Evolutionary conservation across 2,888 invertebrate species (phyloP).

Genomic region (Meganola albula): DNA sequence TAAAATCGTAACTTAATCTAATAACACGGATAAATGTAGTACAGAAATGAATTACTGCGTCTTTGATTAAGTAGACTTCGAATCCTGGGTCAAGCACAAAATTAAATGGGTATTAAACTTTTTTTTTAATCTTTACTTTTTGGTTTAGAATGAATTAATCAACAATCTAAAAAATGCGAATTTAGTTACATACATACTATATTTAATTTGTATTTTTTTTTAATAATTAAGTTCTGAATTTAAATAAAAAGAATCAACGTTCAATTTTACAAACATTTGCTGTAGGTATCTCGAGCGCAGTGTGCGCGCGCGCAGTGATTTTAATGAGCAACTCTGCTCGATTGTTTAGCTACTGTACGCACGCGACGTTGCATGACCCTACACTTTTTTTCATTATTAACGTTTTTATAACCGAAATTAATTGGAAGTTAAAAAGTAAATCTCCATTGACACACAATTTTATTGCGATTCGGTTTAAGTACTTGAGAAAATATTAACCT

Average conservation of each 20-base stretch:
- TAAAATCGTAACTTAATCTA: constrained; percentile 25
- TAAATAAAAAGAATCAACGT: neutral
- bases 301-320: constrained; percentile 27
- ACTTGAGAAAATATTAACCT: too few species aligned
- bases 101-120: too few species aligned
- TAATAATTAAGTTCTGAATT: too few species aligned
- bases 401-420: constrained; percentile 25
- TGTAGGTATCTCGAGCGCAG: constrained; percentile 23
- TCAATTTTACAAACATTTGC: too few species aligned
- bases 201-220: too few species aligned
- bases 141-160: too few species aligned
- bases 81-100: too few species aligned
- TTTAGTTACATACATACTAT: too few species aligned
- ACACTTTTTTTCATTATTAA: constrained; percentile 36
- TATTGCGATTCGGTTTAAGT: constrained; percentile 6
- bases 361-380: constrained; percentile 69
- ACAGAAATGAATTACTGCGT: too few species aligned
- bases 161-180: too few species aligned
- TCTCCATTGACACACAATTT: constrained; percentile 18
- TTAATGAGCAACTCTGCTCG: constrained; percentile 30
- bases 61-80: too few species aligned
- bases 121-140: too few species aligned
- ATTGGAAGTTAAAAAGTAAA: constrained; percentile 24
- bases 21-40: constrained; percentile 17
- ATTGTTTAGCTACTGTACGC: constrained; percentile 48